Evolutionary conservation across 2,888 invertebrate genomes (phyloP).

Genomic region (Rhagonycha lutea): DNA sequence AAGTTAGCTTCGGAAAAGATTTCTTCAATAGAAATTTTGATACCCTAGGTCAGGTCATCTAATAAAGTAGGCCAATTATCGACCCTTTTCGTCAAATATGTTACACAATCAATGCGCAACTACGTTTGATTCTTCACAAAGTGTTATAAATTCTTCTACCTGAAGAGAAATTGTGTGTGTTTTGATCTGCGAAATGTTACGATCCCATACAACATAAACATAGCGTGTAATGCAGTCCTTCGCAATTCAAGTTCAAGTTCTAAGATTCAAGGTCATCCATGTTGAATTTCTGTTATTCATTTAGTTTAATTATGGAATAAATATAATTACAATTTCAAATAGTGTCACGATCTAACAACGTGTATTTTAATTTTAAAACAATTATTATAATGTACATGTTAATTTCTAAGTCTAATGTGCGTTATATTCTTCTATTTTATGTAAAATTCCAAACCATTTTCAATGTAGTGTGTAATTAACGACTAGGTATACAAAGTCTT

Average conservation of each 20-base stretch:
- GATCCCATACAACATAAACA: not conserved
- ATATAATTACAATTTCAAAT: not conserved
- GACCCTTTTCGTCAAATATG: not conserved
- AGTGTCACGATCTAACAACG: not conserved
- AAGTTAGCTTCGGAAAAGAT: not conserved
- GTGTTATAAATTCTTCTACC: not conserved
- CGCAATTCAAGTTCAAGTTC: conserved; percentile 1
- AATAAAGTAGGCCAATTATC: not conserved
- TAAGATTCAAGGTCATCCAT: conserved; percentile 1
- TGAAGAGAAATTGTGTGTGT: not conserved
- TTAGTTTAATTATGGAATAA: not conserved
- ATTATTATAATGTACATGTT: not conserved
- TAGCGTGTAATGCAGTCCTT: not conserved
- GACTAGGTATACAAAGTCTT: not conserved
- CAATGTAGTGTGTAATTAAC: not conserved
- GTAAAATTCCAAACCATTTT: not conserved
- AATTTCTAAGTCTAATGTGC: not conserved
- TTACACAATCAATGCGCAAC: not conserved
- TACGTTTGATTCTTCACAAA: not conserved
- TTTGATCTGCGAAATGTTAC: not conserved
- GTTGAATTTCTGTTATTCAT: not conserved
- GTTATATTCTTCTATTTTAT: not conserved
- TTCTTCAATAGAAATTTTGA: not conserved
- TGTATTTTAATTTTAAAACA: not conserved
- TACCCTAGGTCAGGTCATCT: not conserved